A percentile compares a stretch with the other conserved stretches of the same genome.
Evolutionary conservation across 1,140 invertebrate genomes (phyloP).

Genomic region (Tetramorium simillimum): DNA sequence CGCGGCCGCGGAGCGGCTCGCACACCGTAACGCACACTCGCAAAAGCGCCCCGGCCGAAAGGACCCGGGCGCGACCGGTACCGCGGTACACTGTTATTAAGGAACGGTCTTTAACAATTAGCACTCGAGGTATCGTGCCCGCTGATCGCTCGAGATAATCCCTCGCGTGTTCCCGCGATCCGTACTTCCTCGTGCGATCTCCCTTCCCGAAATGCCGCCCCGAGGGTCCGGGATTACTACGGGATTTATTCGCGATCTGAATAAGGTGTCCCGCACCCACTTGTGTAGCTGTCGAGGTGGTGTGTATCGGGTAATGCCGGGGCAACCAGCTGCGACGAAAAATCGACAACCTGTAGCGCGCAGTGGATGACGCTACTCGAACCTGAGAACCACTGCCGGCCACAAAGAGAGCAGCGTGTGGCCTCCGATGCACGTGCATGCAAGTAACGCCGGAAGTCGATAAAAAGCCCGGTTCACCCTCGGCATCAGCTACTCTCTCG

Average conservation of each 20-base stretch:
- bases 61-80: not conserved
- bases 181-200: not conserved
- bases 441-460: slow-evolving; percentile 85
- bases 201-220: not conserved
- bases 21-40: not conserved
- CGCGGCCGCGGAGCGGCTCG: not conserved
- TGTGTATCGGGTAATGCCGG: slow-evolving; percentile 8
- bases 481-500: slow-evolving; percentile 76
- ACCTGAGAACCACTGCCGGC: slow-evolving; percentile 80
- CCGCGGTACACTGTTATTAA: not conserved
- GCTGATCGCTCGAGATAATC: not conserved
- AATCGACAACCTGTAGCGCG: slow-evolving; percentile 77
- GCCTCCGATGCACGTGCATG: slow-evolving; percentile 81
- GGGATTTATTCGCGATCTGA: not conserved
- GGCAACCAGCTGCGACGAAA: slow-evolving; percentile 10
- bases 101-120: slow-evolving; percentile 21
- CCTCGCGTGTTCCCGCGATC: not conserved
- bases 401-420: slow-evolving; percentile 81
- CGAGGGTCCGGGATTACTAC: not conserved
- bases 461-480: slow-evolving; percentile 85
- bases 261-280: not conserved
- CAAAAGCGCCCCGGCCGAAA: not conserved
- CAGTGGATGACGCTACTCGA: not conserved
- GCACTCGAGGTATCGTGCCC: not conserved
- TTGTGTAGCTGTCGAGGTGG: not conserved